Base-by-base conservation (phyloP, 2,113 vertebrate species). In the Harpagus bidentatus region DNA sequence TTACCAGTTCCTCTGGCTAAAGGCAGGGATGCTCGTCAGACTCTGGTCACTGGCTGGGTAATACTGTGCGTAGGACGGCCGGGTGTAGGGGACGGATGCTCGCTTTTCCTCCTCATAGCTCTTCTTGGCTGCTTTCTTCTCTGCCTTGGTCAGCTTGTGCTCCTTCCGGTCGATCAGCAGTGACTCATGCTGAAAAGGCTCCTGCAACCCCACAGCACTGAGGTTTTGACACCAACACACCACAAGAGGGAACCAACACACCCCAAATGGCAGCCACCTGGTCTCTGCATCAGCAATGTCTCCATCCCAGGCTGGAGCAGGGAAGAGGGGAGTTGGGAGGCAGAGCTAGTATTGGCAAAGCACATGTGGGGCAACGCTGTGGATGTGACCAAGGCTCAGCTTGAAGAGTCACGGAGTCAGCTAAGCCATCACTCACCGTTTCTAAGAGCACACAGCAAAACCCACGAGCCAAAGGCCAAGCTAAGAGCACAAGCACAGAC, bases 101-200 rank as follows among this genome's bases (percentile, higher is more conserved):
- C 99, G 98, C 80, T 99, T 99, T 97, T 99, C 99, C 84, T 99
- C 99, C 97, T 99, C 99, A 2, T 99, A 99, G 97, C 99, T 99
- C 91, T 99, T 99, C 97, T 99, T 99, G 69, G 99, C 99, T 19
- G 99, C 99, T 97, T 99, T 99, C 97, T 99, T 99, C 98, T 99
- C 99, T 67, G 99, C 99, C 98, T 99, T 99, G 94, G 99, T 99
- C 94, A 99, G 97, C 97, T 99, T 99, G 62, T 99, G 98, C 93
- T 99, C 99, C 97, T 99, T 99, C 48, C 99, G 98, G 97, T 99
- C 99, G 97, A 99, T 98, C 90, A 99, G 98, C 97, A 99, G 97
- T 76, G 99, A 99, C 97, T 99, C 99, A 7, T 99, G 99, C 93
- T 99, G 99, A 96, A 99, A 99, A 97, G 99, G 99, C 98, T 98